A percentile compares a stretch with the other conserved stretches of the same genome.
phyloP scores from a whole-genome alignment of 2,113 vertebrate genomes.

The Octodon degus region DNA sequence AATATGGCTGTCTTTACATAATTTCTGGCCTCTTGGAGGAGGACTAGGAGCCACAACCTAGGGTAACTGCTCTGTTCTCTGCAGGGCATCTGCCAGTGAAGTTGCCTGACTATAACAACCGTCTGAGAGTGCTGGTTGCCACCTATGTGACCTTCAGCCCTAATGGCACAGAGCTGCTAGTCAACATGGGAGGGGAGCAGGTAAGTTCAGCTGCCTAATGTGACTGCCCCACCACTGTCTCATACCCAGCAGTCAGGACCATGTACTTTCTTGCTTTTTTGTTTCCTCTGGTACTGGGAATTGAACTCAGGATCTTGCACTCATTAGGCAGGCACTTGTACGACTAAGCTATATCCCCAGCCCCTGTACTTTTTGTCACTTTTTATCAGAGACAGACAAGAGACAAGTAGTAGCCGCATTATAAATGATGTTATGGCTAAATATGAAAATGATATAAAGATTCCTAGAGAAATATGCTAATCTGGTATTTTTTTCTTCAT shows the following conservation, averaged over 20 bases:
- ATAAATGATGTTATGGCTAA: neutral
- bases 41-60: neutral
- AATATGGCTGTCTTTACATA: neutral
- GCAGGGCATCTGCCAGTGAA: slow-evolving; percentile 97
- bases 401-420: neutral
- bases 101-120: slow-evolving; percentile 96
- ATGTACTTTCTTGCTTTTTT: neutral
- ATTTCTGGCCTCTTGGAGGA: neutral
- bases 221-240: too few species aligned
- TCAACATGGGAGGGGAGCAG: slow-evolving; percentile 99
- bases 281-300: too few species aligned
- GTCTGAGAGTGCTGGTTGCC: slow-evolving; percentile 96
- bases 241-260: neutral
- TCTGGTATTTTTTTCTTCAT: neutral
- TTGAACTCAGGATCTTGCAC: too few species aligned
- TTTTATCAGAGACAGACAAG: neutral
- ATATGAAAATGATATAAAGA: neutral
- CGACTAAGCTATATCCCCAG: too few species aligned
- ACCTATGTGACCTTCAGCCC: slow-evolving; percentile 99
- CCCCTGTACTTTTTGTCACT: neutral
- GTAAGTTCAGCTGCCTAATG: slow-evolving; percentile 80
- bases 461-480: neutral
- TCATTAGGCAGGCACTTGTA: too few species aligned
- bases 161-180: slow-evolving; percentile 97
- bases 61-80: slow-evolving; percentile 26